Evolutionary conservation across 2,113 vertebrate genomes (phyloP).

Genomic region (Eudorcas thomsonii): DNA sequence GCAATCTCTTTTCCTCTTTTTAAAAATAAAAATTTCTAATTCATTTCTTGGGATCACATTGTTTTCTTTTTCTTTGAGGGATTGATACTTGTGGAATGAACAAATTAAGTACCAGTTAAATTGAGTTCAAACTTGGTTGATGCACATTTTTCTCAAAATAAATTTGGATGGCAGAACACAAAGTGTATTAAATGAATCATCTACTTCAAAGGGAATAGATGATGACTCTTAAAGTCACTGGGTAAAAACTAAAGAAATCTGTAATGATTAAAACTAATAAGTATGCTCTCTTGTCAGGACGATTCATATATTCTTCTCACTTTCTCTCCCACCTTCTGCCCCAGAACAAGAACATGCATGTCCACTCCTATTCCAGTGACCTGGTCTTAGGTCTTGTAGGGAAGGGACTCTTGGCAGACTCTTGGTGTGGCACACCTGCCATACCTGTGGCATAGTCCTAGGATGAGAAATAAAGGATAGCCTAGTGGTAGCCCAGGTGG

Average conservation of each 20-base stretch:
- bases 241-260: conserved; percentile 6
- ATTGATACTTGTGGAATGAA: neutral
- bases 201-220: conserved; percentile 35
- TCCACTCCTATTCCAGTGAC: neutral
- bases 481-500: neutral
- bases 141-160: conserved; percentile 23
- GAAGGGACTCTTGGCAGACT: neutral
- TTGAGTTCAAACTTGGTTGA: neutral
- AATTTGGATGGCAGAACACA: conserved; percentile 37
- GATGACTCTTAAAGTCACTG: neutral
- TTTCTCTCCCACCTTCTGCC: neutral
- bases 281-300: neutral
- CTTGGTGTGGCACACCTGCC: neutral
- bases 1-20: conserved; percentile 9
- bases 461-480: neutral
- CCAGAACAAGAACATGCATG: neutral
- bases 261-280: neutral
- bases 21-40: conserved; percentile 18
- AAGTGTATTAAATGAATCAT: conserved; percentile 13
- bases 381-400: neutral
- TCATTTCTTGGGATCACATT: neutral
- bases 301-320: neutral
- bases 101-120: neutral
- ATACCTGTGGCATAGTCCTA: neutral
- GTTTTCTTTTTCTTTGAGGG: conserved; percentile 11